phyloP scores from a whole-genome alignment of 1,140 invertebrate species.

The Drosophila micromelanica region DNA sequence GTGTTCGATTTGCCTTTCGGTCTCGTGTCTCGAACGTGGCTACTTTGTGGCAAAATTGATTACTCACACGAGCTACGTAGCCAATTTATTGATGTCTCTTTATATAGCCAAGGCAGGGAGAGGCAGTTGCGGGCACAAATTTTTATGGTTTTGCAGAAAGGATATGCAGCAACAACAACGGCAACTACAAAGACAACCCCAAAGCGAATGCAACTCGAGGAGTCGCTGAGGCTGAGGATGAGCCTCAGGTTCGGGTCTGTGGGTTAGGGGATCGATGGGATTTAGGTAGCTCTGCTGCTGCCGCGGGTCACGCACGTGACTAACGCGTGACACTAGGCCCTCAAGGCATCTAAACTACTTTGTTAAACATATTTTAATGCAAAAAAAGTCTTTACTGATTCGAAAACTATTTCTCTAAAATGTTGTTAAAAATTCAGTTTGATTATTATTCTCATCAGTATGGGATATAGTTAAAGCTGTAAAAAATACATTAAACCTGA shows the following conservation, averaged over 20 bases:
- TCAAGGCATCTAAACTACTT: neutral
- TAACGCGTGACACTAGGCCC: conserved; percentile 54
- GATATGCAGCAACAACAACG: conserved; percentile 19
- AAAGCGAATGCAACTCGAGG: neutral
- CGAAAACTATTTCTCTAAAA: neutral
- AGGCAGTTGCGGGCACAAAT: conserved; percentile 10
- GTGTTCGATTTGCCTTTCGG: neutral
- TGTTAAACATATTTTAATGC: neutral
- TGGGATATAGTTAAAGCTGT: no score
- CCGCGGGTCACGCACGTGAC: conserved; percentile 62
- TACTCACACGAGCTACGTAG: conserved; percentile 69
- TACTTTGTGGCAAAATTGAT: conserved; percentile 81
- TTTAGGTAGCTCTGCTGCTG: conserved; percentile 31
- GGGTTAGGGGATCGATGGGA: conserved; percentile 10
- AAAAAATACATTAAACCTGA: no score
- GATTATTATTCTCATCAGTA: no score
- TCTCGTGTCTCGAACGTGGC: conserved; percentile 68
- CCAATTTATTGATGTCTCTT: conserved; percentile 56
- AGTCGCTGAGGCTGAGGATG: conserved; percentile 1
- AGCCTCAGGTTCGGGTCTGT: conserved; percentile 6
- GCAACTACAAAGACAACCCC: conserved; percentile 38
- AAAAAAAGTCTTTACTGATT: neutral
- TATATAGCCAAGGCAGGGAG: conserved; percentile 4
- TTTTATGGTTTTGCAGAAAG: conserved; percentile 42
- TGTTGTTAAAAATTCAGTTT: no score